Evolutionary conservation across 2,888 invertebrate species (phyloP), one percentile per base, ranked within the genome.

Genomic region (Drosophila parthenogenetica): DNA sequence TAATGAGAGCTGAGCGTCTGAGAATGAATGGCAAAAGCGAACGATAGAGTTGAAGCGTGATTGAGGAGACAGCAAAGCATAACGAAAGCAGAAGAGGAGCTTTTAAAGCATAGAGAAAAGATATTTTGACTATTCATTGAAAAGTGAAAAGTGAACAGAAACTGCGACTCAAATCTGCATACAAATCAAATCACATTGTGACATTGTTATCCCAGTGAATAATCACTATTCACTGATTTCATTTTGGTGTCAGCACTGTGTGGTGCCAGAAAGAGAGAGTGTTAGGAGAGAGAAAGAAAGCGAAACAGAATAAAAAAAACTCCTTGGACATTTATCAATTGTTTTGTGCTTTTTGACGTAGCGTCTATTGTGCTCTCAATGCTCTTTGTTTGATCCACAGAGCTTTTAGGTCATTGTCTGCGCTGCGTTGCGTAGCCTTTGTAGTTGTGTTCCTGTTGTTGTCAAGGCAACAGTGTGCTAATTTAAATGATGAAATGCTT

Each of bases 401-500:
- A 42, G 62, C 62, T 48, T 60, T 73, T 48, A 7, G 66, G 62
- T 58, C 63, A 86, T 81, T 81, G 87, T 86, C 77, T 70, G 69
- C 32, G 50, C 57, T 72, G 72, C 72, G 68, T 42, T 70, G 86
- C 62, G 72, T 68, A 51, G 37, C 54, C 59, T 61, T 65, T 75
- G 29, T 29, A 29, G 29, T 29, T 29, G 8, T 29, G 29, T 29
- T 63, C 62, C 49, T 76, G 68, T 45, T 67, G 66, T 76, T 60
- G 87, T 45, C 86, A 85, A 72, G 82, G 69, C 69, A 65, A 70
- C 70, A 65, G 60, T 71, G 69, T 70, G 82, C 82, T 87, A 85
- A 83, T 83, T 87, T 81, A 79, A 81, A 77, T 83, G 77, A 81
- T 76, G 77, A 77, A 85, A 81, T 69, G 64, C 63, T 68, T 53